phyloP scores from a whole-genome alignment of 2,888 invertebrate species.

The Leptinotarsa juncta region DNA sequence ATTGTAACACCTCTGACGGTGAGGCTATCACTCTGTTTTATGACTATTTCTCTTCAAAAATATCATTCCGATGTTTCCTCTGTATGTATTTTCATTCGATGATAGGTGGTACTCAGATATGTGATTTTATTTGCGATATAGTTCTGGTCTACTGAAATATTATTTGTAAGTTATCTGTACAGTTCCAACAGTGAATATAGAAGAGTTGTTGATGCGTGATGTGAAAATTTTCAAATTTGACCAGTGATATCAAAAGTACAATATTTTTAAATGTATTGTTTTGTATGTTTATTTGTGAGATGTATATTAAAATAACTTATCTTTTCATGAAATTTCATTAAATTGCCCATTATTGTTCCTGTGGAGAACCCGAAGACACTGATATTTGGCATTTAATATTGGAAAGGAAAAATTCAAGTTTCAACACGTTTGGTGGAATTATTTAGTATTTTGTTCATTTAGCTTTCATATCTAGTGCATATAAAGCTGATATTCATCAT shows the following conservation, averaged over 20 bases:
- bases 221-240: not conserved
- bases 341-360: too few relatives aligned
- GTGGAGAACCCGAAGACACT: too few relatives aligned
- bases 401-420: too few relatives aligned
- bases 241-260: conserved; percentile 23
- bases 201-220: not conserved
- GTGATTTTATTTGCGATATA: not conserved
- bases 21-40: too few relatives aligned
- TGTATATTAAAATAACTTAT: not conserved
- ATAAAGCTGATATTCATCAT: too few relatives aligned
- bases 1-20: too few relatives aligned
- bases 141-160: conserved; percentile 11
- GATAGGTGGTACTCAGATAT: not conserved
- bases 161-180: not conserved
- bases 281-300: not conserved
- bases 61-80: not conserved
- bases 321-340: too few relatives aligned
- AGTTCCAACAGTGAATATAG: too few relatives aligned
- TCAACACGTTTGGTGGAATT: too few relatives aligned
- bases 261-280: not conserved
- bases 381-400: too few relatives aligned
- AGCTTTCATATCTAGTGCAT: too few relatives aligned
- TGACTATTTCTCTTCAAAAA: not conserved
- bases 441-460: too few relatives aligned
- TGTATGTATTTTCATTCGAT: conserved; percentile 17